Conservation (phyloP, 2,113 vertebrate species). For the Neopipo cinnamomea region DNA sequence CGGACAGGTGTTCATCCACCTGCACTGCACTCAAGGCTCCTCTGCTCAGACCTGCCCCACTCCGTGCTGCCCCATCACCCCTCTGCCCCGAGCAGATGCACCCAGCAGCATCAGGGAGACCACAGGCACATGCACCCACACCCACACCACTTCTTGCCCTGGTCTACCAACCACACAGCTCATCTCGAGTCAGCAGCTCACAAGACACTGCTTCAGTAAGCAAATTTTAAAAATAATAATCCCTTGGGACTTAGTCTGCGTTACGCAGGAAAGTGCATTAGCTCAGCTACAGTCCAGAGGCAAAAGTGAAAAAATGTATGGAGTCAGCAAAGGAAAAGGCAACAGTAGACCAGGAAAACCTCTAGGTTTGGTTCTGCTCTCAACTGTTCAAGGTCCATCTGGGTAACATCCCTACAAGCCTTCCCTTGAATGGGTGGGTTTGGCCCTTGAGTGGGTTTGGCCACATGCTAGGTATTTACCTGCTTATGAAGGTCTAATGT, state of each 20-base stretch:
- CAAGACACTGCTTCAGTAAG: neutral
- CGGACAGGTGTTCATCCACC: neutral
- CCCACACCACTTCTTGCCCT: neutral
- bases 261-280: neutral
- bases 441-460: neutral
- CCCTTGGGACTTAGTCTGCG: neutral
- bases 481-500: neutral
- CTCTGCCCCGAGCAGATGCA: neutral
- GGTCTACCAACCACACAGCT: neutral
- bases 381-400: neutral
- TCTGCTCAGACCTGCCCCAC: neutral
- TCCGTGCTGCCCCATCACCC: neutral
- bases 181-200: neutral
- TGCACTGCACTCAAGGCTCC: neutral
- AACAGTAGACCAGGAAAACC: neutral
- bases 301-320: neutral
- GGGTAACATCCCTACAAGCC: neutral
- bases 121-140: rapidly evolving
- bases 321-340: neutral
- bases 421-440: neutral
- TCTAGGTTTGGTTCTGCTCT: neutral
- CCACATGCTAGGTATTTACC: neutral
- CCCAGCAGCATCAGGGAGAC: neutral
- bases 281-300: neutral
- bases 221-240: conserved; percentile 27